A percentile compares a stretch with the other conserved stretches of the same genome.
These are phyloP conservation scores for Drosophila sturtevanti DNA, from an alignment of 1,140 invertebrate genomes.

Conservation along the genomic window DNA sequence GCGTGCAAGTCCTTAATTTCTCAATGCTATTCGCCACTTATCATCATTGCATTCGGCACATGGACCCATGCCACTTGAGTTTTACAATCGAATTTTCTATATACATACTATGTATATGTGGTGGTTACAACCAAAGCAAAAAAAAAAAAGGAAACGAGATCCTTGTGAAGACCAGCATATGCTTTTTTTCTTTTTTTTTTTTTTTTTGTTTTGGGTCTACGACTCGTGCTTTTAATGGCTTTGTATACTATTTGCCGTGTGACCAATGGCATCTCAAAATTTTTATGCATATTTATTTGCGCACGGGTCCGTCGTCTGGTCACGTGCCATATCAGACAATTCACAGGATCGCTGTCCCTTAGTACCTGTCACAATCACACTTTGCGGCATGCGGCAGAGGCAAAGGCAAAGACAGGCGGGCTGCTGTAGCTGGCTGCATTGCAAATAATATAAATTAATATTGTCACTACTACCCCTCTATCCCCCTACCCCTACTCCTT, in stretches of 20 bases:
- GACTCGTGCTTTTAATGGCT: slow-evolving; percentile 60
- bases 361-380: slow-evolving; percentile 80
- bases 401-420: too few species aligned
- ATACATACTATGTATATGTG: slow-evolving; percentile 9
- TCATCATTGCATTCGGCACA: slow-evolving; percentile 32
- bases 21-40: slow-evolving; percentile 67
- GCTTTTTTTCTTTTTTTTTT: slow-evolving; percentile 49
- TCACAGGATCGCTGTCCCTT: slow-evolving; percentile 29
- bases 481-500: slow-evolving; percentile 6
- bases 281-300: slow-evolving; percentile 75
- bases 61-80: slow-evolving; percentile 60
- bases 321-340: slow-evolving; percentile 57
- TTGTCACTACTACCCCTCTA: too few species aligned
- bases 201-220: background rate
- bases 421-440: too few species aligned
- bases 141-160: slow-evolving; percentile 44
- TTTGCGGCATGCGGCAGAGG: slow-evolving; percentile 61
- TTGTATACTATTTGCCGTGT: slow-evolving; percentile 58
- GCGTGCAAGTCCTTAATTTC: slow-evolving; percentile 75
- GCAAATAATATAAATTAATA: slow-evolving; percentile 81
- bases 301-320: slow-evolving; percentile 20
- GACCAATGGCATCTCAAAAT: slow-evolving; percentile 64
- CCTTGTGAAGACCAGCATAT: slow-evolving; percentile 72
- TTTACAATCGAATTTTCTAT: slow-evolving; percentile 60
- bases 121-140: background rate